Conservation (phyloP, 2,797 vertebrate genomes). For the Periophthalmus magnuspinnatus region DNA sequence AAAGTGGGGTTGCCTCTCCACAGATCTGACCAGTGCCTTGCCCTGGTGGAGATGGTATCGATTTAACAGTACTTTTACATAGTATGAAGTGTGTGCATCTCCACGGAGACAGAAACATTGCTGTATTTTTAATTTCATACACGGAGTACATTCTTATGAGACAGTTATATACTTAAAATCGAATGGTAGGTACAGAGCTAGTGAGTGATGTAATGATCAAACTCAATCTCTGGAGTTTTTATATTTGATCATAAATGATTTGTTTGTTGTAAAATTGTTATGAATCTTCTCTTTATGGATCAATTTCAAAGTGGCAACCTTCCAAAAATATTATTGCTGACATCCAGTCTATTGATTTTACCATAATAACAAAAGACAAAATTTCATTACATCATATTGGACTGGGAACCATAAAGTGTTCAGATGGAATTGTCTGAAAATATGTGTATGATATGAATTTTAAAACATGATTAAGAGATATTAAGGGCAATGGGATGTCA, state of each 20-base stretch:
- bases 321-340: not conserved
- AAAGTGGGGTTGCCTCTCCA: too few relatives aligned
- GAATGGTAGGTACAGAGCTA: too few relatives aligned
- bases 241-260: not conserved
- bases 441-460: not conserved
- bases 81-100: too few relatives aligned
- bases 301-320: not conserved
- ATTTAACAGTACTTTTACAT: too few relatives aligned
- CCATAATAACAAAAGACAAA: not conserved
- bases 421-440: not conserved
- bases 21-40: too few relatives aligned
- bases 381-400: not conserved
- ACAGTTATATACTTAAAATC: too few relatives aligned
- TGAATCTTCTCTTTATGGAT: not conserved
- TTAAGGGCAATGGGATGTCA: too few relatives aligned
- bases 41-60: too few relatives aligned
- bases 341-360: constrained; percentile 3
- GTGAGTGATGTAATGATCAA: not conserved
- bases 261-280: not conserved
- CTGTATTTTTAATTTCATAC: too few relatives aligned
- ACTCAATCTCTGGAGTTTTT: not conserved
- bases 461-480: not conserved
- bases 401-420: not conserved
- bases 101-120: too few relatives aligned
- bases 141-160: too few relatives aligned